Percentiles rank a stretch among this genome's conserved stretches.
Evolutionary conservation across 2,797 vertebrate genomes (phyloP).

Genomic region (Gallinago nigripennis): DNA sequence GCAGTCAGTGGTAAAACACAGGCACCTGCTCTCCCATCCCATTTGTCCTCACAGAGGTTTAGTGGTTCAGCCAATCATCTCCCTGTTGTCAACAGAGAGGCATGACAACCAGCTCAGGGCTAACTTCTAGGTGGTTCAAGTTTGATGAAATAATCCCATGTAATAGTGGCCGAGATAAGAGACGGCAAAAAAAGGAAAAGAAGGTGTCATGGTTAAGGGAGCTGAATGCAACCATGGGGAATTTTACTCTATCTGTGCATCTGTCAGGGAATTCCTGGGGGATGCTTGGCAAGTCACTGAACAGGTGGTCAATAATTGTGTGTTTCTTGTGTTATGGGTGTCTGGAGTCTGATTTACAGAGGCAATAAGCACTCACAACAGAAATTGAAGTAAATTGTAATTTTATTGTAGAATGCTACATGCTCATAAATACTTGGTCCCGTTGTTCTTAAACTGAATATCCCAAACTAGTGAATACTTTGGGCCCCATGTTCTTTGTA

Average conservation of each 20-base stretch:
- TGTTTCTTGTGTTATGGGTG: slow-evolving; percentile 67
- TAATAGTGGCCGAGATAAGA: neutral
- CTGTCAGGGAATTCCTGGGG: slow-evolving; percentile 63
- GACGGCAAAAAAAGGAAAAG: neutral
- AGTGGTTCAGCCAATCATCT: neutral
- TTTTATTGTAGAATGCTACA: slow-evolving; percentile 47
- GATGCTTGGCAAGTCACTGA: slow-evolving; percentile 52
- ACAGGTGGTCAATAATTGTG: slow-evolving; percentile 71
- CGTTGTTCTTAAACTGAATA: slow-evolving; percentile 33
- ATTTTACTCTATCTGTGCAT: slow-evolving; percentile 59
- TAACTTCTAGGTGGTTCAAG: neutral
- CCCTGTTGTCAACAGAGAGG: neutral
- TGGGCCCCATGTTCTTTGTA: neutral
- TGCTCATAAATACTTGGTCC: slow-evolving; percentile 39
- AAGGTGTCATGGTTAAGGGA: slow-evolving; percentile 67
- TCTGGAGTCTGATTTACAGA: slow-evolving; percentile 67
- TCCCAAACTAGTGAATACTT: slow-evolving; percentile 1
- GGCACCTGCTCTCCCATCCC: neutral
- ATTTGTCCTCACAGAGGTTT: neutral
- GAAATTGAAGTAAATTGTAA: slow-evolving; percentile 65
- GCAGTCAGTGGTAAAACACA: neutral
- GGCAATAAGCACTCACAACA: slow-evolving; percentile 57
- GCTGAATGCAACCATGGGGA: slow-evolving; percentile 49
- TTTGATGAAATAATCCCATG: slow-evolving; percentile 41
- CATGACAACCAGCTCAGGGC: neutral